Evolutionary conservation across 37 sponge, comb jelly and placozoan species (phyloP).

Genomic region (Chondrilla cf. caribensis): DNA sequence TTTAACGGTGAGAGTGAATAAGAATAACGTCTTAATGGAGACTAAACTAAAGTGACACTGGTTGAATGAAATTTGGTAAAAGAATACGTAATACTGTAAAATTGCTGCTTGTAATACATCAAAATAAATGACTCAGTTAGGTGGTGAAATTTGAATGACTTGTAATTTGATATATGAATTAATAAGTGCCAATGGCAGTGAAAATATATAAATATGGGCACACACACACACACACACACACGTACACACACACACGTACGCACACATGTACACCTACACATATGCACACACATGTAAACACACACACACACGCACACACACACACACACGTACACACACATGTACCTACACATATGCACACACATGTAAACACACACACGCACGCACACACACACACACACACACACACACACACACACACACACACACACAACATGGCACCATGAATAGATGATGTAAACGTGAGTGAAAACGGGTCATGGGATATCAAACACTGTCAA

Average conservation of each 20-base stretch:
- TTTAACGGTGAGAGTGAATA: too few relatives aligned
- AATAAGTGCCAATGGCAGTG: too few relatives aligned
- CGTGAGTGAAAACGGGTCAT: too few relatives aligned
- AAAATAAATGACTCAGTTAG: too few relatives aligned
- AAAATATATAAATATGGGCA: not conserved
- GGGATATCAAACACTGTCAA: not conserved
- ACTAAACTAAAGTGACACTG: too few relatives aligned
- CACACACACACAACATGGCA: not conserved
- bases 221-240: conserved; percentile 15
- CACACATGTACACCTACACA: conserved; percentile 10
- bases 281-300: conserved; percentile 20
- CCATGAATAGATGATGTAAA: too few relatives aligned
- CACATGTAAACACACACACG: conserved; percentile 25
- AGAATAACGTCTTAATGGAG: too few relatives aligned
- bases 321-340: conserved; percentile 28
- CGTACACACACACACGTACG: conserved; percentile 9
- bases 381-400: not conserved
- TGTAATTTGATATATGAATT: too few relatives aligned
- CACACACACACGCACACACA: conserved; percentile 22
- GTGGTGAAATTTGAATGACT: too few relatives aligned
- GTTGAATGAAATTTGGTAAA: too few relatives aligned
- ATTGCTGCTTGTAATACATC: too few relatives aligned
- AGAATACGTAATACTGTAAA: too few relatives aligned
- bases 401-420: not conserved
- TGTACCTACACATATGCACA: conserved; percentile 21